Evolutionary conservation across 1,140 invertebrate genomes (phyloP), one percentile per base, ranked within the genome.

Genomic region (Tetranychus cinnabarinus): DNA sequence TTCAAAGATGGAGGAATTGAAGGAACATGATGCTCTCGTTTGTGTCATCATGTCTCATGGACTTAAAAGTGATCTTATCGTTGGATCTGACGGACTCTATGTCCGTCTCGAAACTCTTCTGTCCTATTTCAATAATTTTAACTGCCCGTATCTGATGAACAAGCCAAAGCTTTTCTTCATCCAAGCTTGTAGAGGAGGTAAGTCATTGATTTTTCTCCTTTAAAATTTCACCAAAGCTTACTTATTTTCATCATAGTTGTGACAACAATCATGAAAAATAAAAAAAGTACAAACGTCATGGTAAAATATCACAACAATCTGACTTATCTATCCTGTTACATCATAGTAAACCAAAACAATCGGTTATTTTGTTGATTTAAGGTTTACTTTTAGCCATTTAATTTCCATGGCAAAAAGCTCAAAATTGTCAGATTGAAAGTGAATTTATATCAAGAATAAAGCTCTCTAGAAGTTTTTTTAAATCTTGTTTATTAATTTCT

Each of bases 21-120:
- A 56, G 36, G 34, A 61, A 1, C 60, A 61, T 33, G 50, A 61
- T 36, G 46, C 48, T 23, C 55, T 61, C 31, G 60, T 61, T 13
- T 39, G 46, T 31, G 56, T 61, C n/a, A 61, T 61, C 10, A 55
- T 61, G 54, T 56, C 60, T 3, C 60, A 61, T 56, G 60, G 60
- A 7, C 23, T 56, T 45, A 15, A 56, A 3, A 10, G 23, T 47
- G 54, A 61, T 36, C 10, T 35, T 23, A 35, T 61, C 1, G 36
- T 61, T 35, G 48, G 45, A 7, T 37, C 60, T 31, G 60, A 61
- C 35, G 56, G 12, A 7, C 15, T 35, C 12, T 23, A 39, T 12
- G 36, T 61, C 12, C 15, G 33, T 10, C 13, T 50, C 31, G 60
- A 61, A 10, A 31, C 23, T 2, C 31, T 61, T 31, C 33, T 61